These are phyloP conservation scores for Naso thynnoides DNA, from an alignment of 2,797 vertebrate genomes.

Conservation along the genomic window DNA sequence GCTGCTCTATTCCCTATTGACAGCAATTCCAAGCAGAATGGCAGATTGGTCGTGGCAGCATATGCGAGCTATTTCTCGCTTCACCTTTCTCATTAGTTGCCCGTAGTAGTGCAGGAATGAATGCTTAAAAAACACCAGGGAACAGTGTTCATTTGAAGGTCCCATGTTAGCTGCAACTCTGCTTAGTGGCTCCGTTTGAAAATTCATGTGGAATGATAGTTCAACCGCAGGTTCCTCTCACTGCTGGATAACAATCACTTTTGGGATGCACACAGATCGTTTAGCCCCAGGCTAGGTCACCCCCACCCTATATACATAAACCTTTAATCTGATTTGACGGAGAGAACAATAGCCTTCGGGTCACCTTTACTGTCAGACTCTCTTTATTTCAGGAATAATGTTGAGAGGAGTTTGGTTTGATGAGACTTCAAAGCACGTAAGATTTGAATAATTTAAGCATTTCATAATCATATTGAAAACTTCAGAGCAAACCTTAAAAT, in stretches of 20 bases:
- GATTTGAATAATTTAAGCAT: conserved; percentile 50
- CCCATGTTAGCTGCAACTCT: conserved; percentile 26
- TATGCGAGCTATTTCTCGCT: conserved; percentile 24
- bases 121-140: conserved; percentile 35
- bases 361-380: conserved; percentile 70
- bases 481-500: conserved; percentile 14
- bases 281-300: conserved; percentile 66
- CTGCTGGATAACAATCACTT: conserved; percentile 58
- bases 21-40: conserved; percentile 32
- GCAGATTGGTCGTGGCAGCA: conserved; percentile 28
- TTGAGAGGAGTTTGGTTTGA: conserved; percentile 52
- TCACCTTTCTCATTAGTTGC: conserved; percentile 55
- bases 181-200: conserved; percentile 36
- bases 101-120: conserved; percentile 13
- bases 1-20: conserved; percentile 3
- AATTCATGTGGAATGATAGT: conserved; percentile 48
- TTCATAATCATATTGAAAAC: conserved; percentile 41
- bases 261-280: conserved; percentile 56
- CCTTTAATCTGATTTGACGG: conserved; percentile 66
- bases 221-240: conserved; percentile 39
- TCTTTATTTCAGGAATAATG: conserved; percentile 32
- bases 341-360: conserved; percentile 46
- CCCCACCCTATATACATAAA: conserved; percentile 55
- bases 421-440: conserved; percentile 55
- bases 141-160: conserved; percentile 39